phyloP scores from a whole-genome alignment of 2,113 vertebrate genomes.

The Psittacula cyanocephala region DNA sequence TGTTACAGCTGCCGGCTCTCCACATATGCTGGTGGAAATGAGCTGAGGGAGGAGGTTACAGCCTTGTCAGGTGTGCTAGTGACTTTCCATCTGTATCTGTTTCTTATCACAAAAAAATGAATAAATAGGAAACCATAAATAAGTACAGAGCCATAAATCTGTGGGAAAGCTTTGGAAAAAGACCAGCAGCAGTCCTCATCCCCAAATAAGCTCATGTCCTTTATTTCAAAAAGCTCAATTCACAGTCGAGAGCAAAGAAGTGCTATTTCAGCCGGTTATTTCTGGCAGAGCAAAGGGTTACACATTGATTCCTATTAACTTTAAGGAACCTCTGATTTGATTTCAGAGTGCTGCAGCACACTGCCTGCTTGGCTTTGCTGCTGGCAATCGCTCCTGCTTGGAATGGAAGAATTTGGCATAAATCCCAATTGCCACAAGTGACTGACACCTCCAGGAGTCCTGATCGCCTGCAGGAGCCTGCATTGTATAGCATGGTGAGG shows the following conservation, averaged over 20 bases:
- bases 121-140: neutral
- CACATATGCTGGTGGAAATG: neutral
- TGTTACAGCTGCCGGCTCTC: neutral
- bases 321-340: neutral
- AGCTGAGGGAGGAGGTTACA: neutral
- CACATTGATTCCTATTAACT: neutral
- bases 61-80: neutral
- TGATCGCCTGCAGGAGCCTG: neutral
- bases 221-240: neutral
- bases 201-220: neutral
- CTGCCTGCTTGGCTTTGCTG: neutral
- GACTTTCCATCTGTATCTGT: neutral
- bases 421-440: neutral
- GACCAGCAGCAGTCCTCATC: neutral
- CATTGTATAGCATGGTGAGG: neutral
- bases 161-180: neutral
- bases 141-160: neutral
- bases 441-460: neutral
- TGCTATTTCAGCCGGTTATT: neutral
- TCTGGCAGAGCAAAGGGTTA: neutral
- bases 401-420: neutral
- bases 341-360: neutral
- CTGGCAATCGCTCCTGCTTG: neutral
- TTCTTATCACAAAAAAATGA: neutral
- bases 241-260: neutral